Base-by-base conservation (phyloP, 2,113 vertebrate genomes). In the Jaculus jaculus region DNA sequence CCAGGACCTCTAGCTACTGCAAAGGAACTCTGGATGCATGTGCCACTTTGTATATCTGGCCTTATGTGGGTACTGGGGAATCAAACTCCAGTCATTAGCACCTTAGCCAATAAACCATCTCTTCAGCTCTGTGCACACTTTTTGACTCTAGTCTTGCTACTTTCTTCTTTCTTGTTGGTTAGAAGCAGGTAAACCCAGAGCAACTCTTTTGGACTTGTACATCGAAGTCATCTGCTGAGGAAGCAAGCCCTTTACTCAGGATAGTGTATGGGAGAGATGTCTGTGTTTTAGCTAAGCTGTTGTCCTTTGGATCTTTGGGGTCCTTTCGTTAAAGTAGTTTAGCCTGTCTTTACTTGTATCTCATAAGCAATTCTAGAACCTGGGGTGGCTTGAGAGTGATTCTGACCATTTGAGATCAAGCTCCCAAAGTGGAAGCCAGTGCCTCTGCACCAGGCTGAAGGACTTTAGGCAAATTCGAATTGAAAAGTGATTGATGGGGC, bases 401-500 rank as follows among this genome's bases (percentile, higher is more conserved):
- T 75, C 81, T 79, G 37, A 54, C 4, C 6, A 60, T 9, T 72
- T 66, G 65, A 60, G 80, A 24, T 13, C 34, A 91, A 91, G 18
- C 83, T 42, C 32, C 26, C 69, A 54, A 81, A 63, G 39, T 66
- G 3, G 37, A 88, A 90, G 51, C 69, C 21, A 51, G 30, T 54
- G 73, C 16, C n/a, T 87, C 37, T 68, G 60, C 30, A 54, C 42
- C 89, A 5, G 32, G 9, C 24, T 94, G 51, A 79, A 91, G 51
- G 71, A 21, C 72, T 75, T 93, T 78, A 80, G 34, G 32, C 81
- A 60, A 80, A 65, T 90, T 83, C 81, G 66, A 80, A 65, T 90
- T 83, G 90, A 37, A 84, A 89, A 92, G 68, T 96, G 61, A 32
- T 37, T 86, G 54, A 58, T 80, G 69, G 47, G 84, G 34, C 17